Conservation (phyloP, 2,113 vertebrate genomes). For the Oncorhynchus keta region DNA sequence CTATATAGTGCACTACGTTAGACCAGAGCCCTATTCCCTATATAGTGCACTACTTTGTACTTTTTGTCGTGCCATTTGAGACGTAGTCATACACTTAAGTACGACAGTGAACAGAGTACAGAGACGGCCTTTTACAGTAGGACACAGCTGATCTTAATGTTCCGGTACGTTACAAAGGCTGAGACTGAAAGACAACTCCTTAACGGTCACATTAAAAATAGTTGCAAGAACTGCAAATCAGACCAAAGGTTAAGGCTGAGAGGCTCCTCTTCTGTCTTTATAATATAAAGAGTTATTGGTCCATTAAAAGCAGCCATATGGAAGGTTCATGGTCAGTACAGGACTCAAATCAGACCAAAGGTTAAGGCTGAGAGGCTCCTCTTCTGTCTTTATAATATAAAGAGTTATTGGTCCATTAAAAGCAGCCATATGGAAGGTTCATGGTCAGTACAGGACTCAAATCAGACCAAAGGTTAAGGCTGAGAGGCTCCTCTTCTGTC, state of each 20-base stretch:
- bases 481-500: background rate
- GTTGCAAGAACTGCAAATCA: background rate
- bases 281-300: background rate
- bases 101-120: background rate
- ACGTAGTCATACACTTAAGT: background rate
- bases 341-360: background rate
- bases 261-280: background rate
- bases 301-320: background rate
- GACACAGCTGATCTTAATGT: background rate
- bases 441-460: background rate
- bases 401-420: background rate
- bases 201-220: background rate
- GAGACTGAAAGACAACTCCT: background rate
- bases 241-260: background rate
- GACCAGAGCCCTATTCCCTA: no score
- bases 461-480: background rate
- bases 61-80: no score
- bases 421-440: background rate
- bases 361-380: background rate
- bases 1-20: no score
- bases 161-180: background rate
- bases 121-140: background rate
- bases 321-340: background rate
- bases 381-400: background rate
- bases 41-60: no score